Base-by-base conservation (phyloP, 2,888 invertebrate genomes). In the Drosophila mercatorum region DNA sequence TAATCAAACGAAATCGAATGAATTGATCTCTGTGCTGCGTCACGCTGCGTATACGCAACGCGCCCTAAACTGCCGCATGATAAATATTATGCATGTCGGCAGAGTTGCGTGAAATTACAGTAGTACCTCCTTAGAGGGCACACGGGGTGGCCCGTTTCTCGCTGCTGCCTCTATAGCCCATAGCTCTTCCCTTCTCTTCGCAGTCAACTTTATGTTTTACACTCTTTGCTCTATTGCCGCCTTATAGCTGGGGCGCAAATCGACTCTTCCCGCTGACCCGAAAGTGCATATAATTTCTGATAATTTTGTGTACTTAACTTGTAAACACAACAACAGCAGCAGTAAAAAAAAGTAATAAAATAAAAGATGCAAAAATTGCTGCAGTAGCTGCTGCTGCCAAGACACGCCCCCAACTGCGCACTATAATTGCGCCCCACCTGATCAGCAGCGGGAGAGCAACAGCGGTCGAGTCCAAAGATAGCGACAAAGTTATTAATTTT, bases 271-370 rank as follows among this genome's bases (percentile, higher is more conserved):
- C 72, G 71, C 74, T 64, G 75, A 36, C 61, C 83, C 83, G 73
- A 83, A 78, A 88, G 80, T 83, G 87, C 81, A 83, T 88, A 72
- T 89, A 87, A 84, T 89, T 84, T 89, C 88, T 81, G 77, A 87
- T 87, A 84, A 85, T 85, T 87, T 89, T 89, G 84, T 85, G 89
- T 89, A 87, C 84, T 78, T 88, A 86, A 86, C 76, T 72, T 68
- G 78, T 71, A 78, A 81, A 65, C 64, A 74, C 68, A 81, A 38
- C 55, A 68, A 6, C 60, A 61, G 12, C 67, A 69, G 52, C 38
- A 59, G 5, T 31, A 44, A 22, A 47, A 41, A 55, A 53, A 63
- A 52, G 58, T 61, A 62, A 53, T 57, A 66, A 68, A 71, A 78
- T 57, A 57, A 67, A 57, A 63, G 58, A 68, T 12, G 53, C 53